Evolutionary conservation across 2,888 invertebrate species (phyloP), one percentile per base, ranked within the genome.

Genomic region (Allolobophora icterica): DNA sequence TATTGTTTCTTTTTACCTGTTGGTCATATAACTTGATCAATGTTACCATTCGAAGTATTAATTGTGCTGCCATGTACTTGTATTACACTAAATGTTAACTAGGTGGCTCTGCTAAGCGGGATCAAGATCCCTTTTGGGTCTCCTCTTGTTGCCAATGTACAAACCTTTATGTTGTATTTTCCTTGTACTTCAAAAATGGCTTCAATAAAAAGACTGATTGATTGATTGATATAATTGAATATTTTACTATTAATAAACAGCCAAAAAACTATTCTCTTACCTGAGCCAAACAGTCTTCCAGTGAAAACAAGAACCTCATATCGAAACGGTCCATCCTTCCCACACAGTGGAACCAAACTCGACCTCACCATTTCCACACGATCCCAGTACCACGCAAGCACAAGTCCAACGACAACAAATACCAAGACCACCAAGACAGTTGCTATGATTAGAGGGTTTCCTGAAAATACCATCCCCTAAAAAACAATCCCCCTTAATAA

Each of bases 301-400:
- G 90, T 90, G 90, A 52, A 58, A 21, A 90, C 83, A 24, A 90
- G 45, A 38, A 90, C 71, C 90, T 90, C 90, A 34, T 90, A 90
- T 34, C 90, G 90, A 71, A 52, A 90, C 5, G 90, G 90, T 71
- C 90, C 90, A 38, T 90, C 90, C 83, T 45, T 40, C 13, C 90
- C 90, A 58, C 90, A 90, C 21, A 90, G 38, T 90, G 90, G 90
- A n/a, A 90, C 33, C 33, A 52, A 5, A 15, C 33, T 52, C 21
- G 33, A 71, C 38, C 52, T 45, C 35, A 13, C 45, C 34, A 33
- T 45, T 34, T 90, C 71, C n/a, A 58, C 33, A 6, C 30, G 52
- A 90, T 90, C 90, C 90, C 90, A 90, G 83, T 90, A 58, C 52
- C 52, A 38, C 3, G 71, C 34, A 34, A 90, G 38, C 71, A 90